Evolutionary conservation across 2,113 vertebrate genomes (phyloP), one percentile per base, ranked within the genome.

Genomic region (Gyps fulvus): DNA sequence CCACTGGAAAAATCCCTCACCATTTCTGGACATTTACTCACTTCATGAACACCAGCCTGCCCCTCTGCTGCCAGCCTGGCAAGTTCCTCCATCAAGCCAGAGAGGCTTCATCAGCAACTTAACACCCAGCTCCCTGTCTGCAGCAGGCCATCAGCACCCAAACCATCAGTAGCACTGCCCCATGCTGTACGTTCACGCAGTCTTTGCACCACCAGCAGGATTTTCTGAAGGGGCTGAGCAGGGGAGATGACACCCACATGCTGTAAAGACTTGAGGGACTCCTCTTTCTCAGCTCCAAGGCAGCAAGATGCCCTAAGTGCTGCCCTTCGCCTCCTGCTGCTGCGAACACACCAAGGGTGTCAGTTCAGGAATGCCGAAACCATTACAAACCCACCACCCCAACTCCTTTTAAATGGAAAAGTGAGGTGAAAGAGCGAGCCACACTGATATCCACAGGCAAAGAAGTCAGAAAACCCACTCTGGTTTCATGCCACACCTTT

Each of bases 171-270:
- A 11, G 23, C 55, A n/a, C 47, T n/a, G 40, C 17, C 50, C 36
- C 14, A 16, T 0, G 1, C 29, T 26, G 2, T 40, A 25, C 16
- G 7, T 26, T 34, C 62, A 52, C 1, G 0, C 6, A n/a, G 34
- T 13, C 19, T 61, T 40, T 1, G 1, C 13, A 6, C n/a, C 3
- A 7, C 50, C 14, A 73, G 34, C 23, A 17, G 19, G 27, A 18
- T 40, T 49, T 81, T 74, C 61, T 40, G 58, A 58, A 72, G 38
- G 23, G 29, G 59, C 38, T 34, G 61, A 67, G 34, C 26, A 67
- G 61, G 25, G 14, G 20, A 72, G 50, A 72, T 19, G 31, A 55
- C 10, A 47, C 10, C 42, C 26, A 23, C 0, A 1, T 1, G 0
- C 1, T 0, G 12, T 42, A 8, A 85, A 72, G 50, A 55, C 69